These are phyloP conservation scores for Chiroxiphia lanceolata DNA, from an alignment of 2,797 vertebrate species.

Conservation along the genomic window DNA sequence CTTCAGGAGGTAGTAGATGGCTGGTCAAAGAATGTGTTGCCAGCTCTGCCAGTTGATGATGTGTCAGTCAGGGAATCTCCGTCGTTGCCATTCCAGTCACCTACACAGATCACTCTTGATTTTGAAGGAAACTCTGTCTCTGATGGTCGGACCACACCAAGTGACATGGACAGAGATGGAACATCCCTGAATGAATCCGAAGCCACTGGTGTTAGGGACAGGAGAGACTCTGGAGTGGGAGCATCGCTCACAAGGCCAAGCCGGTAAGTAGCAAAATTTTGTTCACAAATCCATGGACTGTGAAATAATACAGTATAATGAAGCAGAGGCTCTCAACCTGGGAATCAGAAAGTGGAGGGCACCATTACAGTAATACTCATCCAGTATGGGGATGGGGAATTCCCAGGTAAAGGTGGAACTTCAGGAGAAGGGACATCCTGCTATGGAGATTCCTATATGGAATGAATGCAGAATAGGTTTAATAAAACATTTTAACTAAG, in stretches of 20 bases:
- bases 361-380: background rate
- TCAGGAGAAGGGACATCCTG: background rate
- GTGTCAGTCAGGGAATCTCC: slow-evolving; percentile 62
- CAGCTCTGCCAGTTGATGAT: slow-evolving; percentile 61
- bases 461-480: background rate
- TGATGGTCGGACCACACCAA: slow-evolving; percentile 86
- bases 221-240: slow-evolving; percentile 95
- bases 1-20: slow-evolving; percentile 91
- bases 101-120: slow-evolving; percentile 87
- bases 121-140: slow-evolving; percentile 90
- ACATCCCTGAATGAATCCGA: slow-evolving; percentile 88
- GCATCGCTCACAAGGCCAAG: slow-evolving; percentile 94
- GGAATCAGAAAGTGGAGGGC: background rate
- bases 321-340: background rate
- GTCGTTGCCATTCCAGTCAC: slow-evolving; percentile 68
- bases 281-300: background rate
- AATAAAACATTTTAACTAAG: background rate
- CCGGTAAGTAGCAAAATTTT: slow-evolving; percentile 78
- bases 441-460: background rate
- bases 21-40: slow-evolving; percentile 90
- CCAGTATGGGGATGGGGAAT: background rate
- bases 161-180: slow-evolving; percentile 87
- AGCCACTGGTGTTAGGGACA: slow-evolving; percentile 84
- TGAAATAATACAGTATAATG: background rate
- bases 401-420: background rate